A percentile compares a stretch with the other conserved stretches of the same genome.
Conservation (phyloP, 2,888 invertebrate genomes). For the Pollenia griseotomentosa region DNA sequence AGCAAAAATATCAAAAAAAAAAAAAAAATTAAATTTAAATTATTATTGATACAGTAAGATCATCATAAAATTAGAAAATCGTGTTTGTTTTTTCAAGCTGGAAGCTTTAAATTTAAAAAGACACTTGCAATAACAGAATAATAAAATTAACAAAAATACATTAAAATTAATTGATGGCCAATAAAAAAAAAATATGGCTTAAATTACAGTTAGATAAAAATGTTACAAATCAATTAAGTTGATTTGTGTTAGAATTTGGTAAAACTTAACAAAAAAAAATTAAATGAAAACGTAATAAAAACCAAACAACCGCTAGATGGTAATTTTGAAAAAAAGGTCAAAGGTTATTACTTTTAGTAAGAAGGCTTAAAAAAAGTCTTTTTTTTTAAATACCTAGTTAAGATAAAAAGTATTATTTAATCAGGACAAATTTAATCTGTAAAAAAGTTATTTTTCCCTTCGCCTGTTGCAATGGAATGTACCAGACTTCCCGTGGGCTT, state of each 20-base stretch:
- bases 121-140: conserved; percentile 17
- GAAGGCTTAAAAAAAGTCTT: too few species aligned
- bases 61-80: conserved; percentile 40
- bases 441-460: too few species aligned
- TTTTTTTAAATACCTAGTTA: too few species aligned
- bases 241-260: background rate
- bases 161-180: conserved; percentile 48
- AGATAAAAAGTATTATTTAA: too few species aligned
- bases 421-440: too few species aligned
- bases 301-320: too few species aligned
- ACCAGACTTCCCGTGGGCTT: too few species aligned
- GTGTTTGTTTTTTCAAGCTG: conserved; percentile 25
- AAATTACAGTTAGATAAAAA: conserved; percentile 31
- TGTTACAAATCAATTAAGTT: conserved; percentile 52
- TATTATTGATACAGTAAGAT: conserved; percentile 36
- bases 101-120: conserved; percentile 8
- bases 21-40: conserved; percentile 57
- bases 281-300: too few species aligned
- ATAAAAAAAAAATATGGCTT: conserved; percentile 39
- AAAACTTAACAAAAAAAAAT: too few species aligned
- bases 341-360: too few species aligned
- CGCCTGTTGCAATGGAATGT: too few species aligned
- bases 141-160: conserved; percentile 16
- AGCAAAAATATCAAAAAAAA: conserved; percentile 77
- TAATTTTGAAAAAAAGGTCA: too few species aligned